Conservation (phyloP, 2,113 vertebrate genomes). For the Myodes glareolus region DNA sequence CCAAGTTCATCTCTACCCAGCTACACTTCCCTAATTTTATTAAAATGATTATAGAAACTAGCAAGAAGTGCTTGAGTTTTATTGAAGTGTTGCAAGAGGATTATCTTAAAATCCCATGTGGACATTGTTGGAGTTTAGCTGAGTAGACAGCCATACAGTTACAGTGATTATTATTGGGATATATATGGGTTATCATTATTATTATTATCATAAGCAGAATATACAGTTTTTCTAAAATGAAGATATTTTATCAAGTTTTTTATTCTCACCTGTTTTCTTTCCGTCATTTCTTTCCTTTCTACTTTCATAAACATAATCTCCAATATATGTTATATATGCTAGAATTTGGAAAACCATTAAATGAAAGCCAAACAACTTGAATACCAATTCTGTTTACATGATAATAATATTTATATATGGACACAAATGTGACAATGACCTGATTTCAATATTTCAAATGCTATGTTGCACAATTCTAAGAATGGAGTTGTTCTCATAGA, state of each 20-base stretch:
- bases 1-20: neutral
- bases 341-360: constrained; percentile 56
- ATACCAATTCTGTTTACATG: neutral
- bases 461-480: constrained; percentile 28
- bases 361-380: constrained; percentile 10
- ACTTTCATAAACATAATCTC: neutral
- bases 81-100: neutral
- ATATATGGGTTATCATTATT: neutral
- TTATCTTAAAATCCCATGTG: constrained; percentile 22
- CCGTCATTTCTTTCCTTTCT: neutral
- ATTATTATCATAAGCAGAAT: constrained; percentile 45
- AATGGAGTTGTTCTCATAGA: neutral
- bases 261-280: neutral
- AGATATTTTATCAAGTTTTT: constrained; percentile 15
- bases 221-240: constrained; percentile 45
- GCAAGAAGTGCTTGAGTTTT: neutral
- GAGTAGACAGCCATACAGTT: neutral
- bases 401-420: neutral
- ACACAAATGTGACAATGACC: neutral
- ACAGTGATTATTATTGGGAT: neutral
- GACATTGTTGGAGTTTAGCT: neutral
- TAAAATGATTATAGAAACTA: constrained; percentile 13
- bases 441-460: constrained; percentile 46
- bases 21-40: neutral
- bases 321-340: constrained; percentile 16